Evolutionary conservation across 2,797 vertebrate genomes (phyloP), one percentile per base, ranked within the genome.

Genomic region (Trematomus bernacchii): DNA sequence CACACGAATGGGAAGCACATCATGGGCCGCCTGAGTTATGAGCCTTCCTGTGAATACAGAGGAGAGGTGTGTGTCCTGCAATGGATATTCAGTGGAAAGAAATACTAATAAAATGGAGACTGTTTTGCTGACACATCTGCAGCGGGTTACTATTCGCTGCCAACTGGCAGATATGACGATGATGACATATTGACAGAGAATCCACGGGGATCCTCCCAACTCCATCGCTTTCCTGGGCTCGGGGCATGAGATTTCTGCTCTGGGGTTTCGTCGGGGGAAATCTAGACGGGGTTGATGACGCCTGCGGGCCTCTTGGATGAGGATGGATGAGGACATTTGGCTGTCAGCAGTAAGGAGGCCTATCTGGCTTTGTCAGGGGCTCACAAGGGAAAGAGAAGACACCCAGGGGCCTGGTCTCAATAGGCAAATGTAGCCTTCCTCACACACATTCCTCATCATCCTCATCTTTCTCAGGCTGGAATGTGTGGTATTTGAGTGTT

Each of bases 241-340:
- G 52, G 80, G 85, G 84, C 86, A 75, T 79, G 80, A 82, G 81
- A 84, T 88, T 84, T 88, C 79, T 79, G 87, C 85, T 87, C 87
- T 84, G 81, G 87, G 83, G 87, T 82, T 83, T 84, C 52, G 62
- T 84, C 77, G 18, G 63, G 91, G 91, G 89, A 91, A 92, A 90
- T 93, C 85, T 90, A 88, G 85, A 87, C 44, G 63, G 64, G 86
- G 81, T 59, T 83, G 88, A 92, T 85, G 91, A 91, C 59, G 90
- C 87, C 90, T 83, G 77, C 15, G 81, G 89, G 88, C 85, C 87
- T 80, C 79, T 77, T 53, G 89, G 90, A 94, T 92, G 89, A 95
- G 91, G 90, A 94, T 94, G 86, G 92, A 95, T 94, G 91, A 91
- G 92, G 89, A 92, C 87, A 92, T 94, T 92, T 91, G 91, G 89